Percentiles rank a stretch among this genome's conserved stretches.
phyloP scores from a whole-genome alignment of 92 coral and sea anemone genomes.

The Parazoanthus darwini region DNA sequence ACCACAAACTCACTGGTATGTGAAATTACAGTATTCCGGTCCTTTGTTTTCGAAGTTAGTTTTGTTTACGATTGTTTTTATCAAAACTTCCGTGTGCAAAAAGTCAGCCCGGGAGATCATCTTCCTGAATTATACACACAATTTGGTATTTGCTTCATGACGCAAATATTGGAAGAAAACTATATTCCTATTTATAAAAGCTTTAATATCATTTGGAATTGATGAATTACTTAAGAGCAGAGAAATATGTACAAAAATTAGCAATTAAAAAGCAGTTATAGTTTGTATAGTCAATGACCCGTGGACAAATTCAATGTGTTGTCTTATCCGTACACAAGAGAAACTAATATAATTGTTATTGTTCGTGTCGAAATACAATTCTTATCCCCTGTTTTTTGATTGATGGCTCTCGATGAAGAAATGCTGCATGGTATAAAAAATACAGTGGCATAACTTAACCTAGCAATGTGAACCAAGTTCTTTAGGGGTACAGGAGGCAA shows the following conservation, averaged over 20 bases:
- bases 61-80: slow-evolving; percentile 9
- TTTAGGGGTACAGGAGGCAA: background rate
- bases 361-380: background rate
- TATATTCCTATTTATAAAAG: background rate
- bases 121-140: background rate
- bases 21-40: background rate
- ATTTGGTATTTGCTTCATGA: background rate
- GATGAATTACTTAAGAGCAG: background rate
- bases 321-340: background rate
- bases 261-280: background rate
- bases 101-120: background rate
- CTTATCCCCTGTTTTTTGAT: background rate
- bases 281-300: background rate
- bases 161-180: background rate
- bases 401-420: background rate
- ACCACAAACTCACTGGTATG: background rate
- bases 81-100: background rate
- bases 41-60: background rate
- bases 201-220: background rate
- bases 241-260: background rate
- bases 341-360: background rate
- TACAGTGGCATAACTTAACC: no score
- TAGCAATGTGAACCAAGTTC: no score
- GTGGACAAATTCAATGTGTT: background rate
- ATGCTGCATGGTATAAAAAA: background rate